These are phyloP conservation scores for Drosophila macrospina DNA, from an alignment of 2,888 invertebrate species.

Conservation along the genomic window DNA sequence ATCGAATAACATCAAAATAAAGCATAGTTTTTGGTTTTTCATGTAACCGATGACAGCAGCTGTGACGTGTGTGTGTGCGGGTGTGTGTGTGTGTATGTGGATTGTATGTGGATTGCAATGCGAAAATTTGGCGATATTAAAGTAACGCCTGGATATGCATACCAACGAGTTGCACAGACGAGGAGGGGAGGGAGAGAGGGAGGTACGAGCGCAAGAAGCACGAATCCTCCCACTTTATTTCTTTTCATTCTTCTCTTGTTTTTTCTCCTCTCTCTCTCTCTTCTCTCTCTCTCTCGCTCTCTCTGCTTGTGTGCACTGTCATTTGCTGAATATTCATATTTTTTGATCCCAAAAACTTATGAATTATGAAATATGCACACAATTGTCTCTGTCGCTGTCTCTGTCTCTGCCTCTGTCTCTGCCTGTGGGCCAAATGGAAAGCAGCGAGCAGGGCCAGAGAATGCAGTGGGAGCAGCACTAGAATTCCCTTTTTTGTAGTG, in stretches of 20 bases:
- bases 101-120: conserved; percentile 15
- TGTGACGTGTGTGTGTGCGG: conserved; percentile 17
- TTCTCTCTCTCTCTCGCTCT: conserved; percentile 4
- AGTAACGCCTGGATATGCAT: conserved; percentile 33
- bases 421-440: conserved; percentile 39
- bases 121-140: conserved; percentile 46
- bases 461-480: conserved; percentile 15
- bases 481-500: conserved; percentile 41
- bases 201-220: not conserved
- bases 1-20: conserved; percentile 48
- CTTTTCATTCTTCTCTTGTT: not conserved
- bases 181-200: not conserved
- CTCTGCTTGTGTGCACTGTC: conserved; percentile 37
- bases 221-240: conserved; percentile 24
- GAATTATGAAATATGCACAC: conserved; percentile 81
- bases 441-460: conserved; percentile 11
- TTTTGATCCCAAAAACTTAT: conserved; percentile 75
- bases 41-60: conserved; percentile 31
- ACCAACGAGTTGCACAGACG: conserved; percentile 21
- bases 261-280: conserved; percentile 3
- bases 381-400: conserved; percentile 72
- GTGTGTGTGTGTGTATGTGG: conserved; percentile 12
- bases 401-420: not conserved
- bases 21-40: conserved; percentile 6
- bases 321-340: conserved; percentile 75